Base-by-base conservation (phyloP, 2,888 invertebrate genomes). In the Graphium colonna region DNA sequence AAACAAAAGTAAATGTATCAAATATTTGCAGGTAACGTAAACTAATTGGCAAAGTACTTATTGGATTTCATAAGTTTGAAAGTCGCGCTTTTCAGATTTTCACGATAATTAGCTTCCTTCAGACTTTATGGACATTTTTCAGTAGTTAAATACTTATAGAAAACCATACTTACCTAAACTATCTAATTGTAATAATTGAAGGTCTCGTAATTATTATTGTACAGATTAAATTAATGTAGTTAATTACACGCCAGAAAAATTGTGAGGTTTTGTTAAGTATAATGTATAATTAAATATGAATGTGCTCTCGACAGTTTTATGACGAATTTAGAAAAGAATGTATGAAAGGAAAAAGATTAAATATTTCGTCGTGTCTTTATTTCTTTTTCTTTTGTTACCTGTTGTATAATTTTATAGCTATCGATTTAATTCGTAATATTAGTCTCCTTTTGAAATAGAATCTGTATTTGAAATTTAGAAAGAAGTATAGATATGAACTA, bases 301-400 rank as follows among this genome's bases (percentile, higher is more conserved):
- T 90, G 87, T 89, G 87, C 88, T 88, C 88, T 84, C 81, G 82
- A 83, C 82, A 84, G 82, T 87, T 86, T 81, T 81, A 85, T 83
- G 87, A 88, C 88, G 88, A 89, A 89, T 87, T 86, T 86, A 87
- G 88, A 87, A 87, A 83, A 85, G 79, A 87, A 78, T 89, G 89
- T 89, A 89, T 80, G 86, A 84, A 85, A 88, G 79, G 78, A 71
- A 84, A 85, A 82, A 83, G 81, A 87, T 85, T 88, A 88, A 89
- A 89, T 88, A 87, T 77, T 88, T 89, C 89, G 89, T 90, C 89
- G 88, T 89, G 88, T 89, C 89, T 77, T 69, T 69, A 78, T 73
- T 69, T 69, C 79, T 84, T 82, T 83, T 75, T 69, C 73, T 80
- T 77, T 73, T 67, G 15, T 52, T 33, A 18, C 49, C 54, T 43